A percentile compares a stretch with the other conserved stretches of the same genome.
These are phyloP conservation scores for Heloderma charlesbogerti DNA, from an alignment of 2,113 vertebrate species.

Conservation along the genomic window DNA sequence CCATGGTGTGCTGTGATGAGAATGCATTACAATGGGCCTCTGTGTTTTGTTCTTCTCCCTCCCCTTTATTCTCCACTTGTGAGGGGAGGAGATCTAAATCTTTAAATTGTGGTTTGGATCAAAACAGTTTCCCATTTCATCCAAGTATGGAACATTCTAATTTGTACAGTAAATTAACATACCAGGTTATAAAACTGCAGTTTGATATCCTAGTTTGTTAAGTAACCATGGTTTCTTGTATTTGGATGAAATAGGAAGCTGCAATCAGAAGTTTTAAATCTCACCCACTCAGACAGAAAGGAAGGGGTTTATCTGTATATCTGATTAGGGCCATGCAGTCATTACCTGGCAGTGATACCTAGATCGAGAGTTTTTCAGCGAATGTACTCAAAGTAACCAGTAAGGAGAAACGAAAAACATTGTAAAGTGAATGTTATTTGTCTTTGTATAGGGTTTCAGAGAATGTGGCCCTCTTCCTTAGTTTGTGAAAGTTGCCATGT, in stretches of 20 bases:
- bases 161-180: neutral
- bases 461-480: neutral
- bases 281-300: neutral
- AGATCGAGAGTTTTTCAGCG: neutral
- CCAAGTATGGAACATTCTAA: neutral
- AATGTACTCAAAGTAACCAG: neutral
- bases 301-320: neutral
- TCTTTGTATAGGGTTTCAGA: slow-evolving; percentile 28
- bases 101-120: neutral
- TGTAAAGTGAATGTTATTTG: neutral
- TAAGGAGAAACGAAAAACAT: neutral
- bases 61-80: neutral
- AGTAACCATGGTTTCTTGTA: neutral
- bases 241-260: neutral
- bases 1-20: neutral
- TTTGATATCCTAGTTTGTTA: neutral
- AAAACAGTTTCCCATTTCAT: neutral
- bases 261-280: neutral
- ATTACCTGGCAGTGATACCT: neutral
- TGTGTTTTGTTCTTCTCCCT: neutral
- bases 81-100: neutral
- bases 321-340: neutral
- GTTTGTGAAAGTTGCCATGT: slow-evolving; percentile 12
- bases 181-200: neutral
- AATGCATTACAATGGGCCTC: neutral